Percentiles rank a stretch among this genome's conserved stretches.
These are phyloP conservation scores for Haemorhous mexicanus DNA, from an alignment of 2,113 vertebrate species.

Conservation along the genomic window DNA sequence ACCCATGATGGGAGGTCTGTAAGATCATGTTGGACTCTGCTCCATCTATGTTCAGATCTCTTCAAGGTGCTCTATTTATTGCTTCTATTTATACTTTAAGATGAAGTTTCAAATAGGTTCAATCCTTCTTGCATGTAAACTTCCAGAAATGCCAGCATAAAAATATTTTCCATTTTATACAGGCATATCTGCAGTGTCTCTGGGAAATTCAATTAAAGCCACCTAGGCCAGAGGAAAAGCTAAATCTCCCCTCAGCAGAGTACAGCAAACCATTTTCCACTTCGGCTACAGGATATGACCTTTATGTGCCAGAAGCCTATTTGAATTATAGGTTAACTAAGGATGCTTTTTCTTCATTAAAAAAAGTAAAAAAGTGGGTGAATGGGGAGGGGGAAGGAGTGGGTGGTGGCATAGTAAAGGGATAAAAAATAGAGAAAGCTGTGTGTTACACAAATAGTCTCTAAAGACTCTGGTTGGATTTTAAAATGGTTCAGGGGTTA, in stretches of 20 bases:
- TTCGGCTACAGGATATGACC: constrained; percentile 10
- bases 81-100: not conserved
- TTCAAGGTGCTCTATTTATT: not conserved
- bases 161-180: not conserved
- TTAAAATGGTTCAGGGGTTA: constrained; percentile 40
- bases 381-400: not conserved
- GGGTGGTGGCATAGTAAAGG: too few species aligned
- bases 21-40: not conserved
- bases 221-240: not conserved
- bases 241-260: constrained; percentile 6
- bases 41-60: not conserved
- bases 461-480: not conserved
- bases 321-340: not conserved
- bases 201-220: not conserved
- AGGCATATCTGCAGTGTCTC: not conserved
- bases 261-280: constrained; percentile 23
- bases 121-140: not conserved
- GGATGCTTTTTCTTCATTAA: not conserved
- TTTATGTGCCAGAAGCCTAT: not conserved
- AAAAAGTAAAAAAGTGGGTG: not conserved
- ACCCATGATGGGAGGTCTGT: not conserved
- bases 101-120: not conserved
- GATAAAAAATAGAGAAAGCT: not conserved
- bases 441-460: not conserved
- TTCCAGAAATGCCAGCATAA: not conserved